Base-by-base conservation (phyloP, 2,888 invertebrate genomes). In the Aleiodes alternator region DNA sequence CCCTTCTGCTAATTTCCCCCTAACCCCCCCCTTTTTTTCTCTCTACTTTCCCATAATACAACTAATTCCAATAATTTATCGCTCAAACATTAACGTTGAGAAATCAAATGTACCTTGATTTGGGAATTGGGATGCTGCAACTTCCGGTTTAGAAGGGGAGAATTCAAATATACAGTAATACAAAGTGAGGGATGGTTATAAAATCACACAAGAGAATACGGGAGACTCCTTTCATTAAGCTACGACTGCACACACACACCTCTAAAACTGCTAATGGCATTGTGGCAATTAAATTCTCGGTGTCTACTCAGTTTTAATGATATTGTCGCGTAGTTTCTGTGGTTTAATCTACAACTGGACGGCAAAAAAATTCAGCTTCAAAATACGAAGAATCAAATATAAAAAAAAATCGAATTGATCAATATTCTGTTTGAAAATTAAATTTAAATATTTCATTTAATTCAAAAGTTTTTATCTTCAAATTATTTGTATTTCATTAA, bases 261-360 rank as follows among this genome's bases (percentile, higher is more conserved):
- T 12, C 50, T 23, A 16, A 11, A 61, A 53, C 57, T 59, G 83
- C 81, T 85, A 83, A 85, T 85, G 83, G 83, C 80, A 80, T 82
- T 84, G 83, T 80, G 84, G 84, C 84, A 83, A 84, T 86, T 85
- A 85, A 81, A 76, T 70, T 72, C 76, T 74, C 73, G 72, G 76
- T 75, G 77, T 69, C 69, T 73, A 43, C 73, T 59, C 56, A 57
- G 73, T 69, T 69, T 73, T 73, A 70, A 64, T 66, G 66, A 53
- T 55, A 57, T 48, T 73, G 73, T 73, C 59, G 51, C 56, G 34
- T 38, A 34, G 56, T 43, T 56, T 43, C 70, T 43, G 34, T 34
- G 69, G 53, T 61, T 61, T 61, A 34, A 31, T 38, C 31, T 61
- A 23, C n/a, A 9, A 34, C 34, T 34, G 7, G 34, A 59, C 59